phyloP scores from a whole-genome alignment of 2,113 vertebrate genomes.

The Pachyramphus minor region DNA sequence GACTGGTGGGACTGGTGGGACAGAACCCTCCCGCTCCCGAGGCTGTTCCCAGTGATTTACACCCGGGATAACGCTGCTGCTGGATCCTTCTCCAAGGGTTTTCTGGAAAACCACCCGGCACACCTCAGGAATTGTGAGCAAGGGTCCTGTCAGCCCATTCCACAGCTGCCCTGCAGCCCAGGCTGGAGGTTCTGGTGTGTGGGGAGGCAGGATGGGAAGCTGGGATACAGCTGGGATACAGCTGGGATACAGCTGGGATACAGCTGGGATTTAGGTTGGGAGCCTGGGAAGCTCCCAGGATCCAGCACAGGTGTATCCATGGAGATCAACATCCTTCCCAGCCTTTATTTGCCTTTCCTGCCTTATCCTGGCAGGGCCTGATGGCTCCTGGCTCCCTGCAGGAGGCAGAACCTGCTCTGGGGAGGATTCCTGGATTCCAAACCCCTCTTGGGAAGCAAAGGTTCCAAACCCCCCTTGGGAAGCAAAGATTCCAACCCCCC shows the following conservation, averaged over 20 bases:
- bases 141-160: rapidly evolving
- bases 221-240: too few relatives aligned
- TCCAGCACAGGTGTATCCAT: rapidly evolving
- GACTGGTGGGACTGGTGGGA: neutral
- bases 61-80: rapidly evolving
- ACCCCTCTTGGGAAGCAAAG: neutral
- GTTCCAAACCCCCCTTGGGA: neutral
- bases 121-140: rapidly evolving
- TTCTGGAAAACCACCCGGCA: neutral
- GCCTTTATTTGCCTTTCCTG: neutral
- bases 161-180: neutral
- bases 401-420: neutral
- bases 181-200: rapidly evolving
- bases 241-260: too few relatives aligned
- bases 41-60: neutral
- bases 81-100: neutral
- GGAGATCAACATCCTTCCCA: neutral
- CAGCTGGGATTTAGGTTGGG: neutral
- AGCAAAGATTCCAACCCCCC: neutral
- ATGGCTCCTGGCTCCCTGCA: neutral
- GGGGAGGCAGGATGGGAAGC: neutral
- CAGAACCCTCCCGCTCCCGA: too few relatives aligned
- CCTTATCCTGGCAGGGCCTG: neutral
- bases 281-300: neutral
- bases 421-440: neutral